Evolutionary conservation across 2,113 vertebrate genomes (phyloP), one percentile per base, ranked within the genome.

Genomic region (Coreoperca whiteheadi): DNA sequence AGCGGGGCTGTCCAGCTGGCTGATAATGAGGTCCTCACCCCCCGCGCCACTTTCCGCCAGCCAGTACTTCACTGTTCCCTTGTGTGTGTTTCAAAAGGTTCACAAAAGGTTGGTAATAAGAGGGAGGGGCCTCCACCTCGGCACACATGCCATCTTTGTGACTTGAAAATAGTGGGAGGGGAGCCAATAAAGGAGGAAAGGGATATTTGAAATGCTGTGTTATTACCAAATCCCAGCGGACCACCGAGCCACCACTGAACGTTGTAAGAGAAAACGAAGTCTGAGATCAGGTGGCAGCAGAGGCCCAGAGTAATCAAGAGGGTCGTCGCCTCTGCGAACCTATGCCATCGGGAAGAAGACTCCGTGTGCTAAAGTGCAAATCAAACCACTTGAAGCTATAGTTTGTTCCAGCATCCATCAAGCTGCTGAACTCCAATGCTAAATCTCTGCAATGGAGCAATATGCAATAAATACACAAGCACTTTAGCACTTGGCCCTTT

Each of bases 1-100:
- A 39, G 6, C 8, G 2, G 34, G 70, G 74, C 41, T 18, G 81
- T 86, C 87, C 91, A 93, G 87, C 87, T 93, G 91, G 88, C 53
- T 60, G 79, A 75, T 92, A 93, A 94, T 92, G 91, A 92, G 92
- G 86, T 60, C 80, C 76, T 88, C 79, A 51, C 65, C 89, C 89
- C 86, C 79, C 48, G n/a, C 43, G 4, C 80, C 85, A 71, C 83
- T 63, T 78, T 64, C 37, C 50, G 16, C 79, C 81, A 43, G 54
- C 74, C 74, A 63, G 70, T 67, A 50, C 66, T 79, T 69, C 84
- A 71, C 87, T 43, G 84, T 81, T 75, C 81, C 76, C 82, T 77
- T 75, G 79, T 82, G 87, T 63, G 82, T 75, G 83, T 90, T n/a
- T n/a, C 88, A 71, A 87, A 68, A 57, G 87, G 78, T 78, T 91